Evolutionary conservation across 2,888 invertebrate species (phyloP).

Genomic region (Liodrosophila aerea): DNA sequence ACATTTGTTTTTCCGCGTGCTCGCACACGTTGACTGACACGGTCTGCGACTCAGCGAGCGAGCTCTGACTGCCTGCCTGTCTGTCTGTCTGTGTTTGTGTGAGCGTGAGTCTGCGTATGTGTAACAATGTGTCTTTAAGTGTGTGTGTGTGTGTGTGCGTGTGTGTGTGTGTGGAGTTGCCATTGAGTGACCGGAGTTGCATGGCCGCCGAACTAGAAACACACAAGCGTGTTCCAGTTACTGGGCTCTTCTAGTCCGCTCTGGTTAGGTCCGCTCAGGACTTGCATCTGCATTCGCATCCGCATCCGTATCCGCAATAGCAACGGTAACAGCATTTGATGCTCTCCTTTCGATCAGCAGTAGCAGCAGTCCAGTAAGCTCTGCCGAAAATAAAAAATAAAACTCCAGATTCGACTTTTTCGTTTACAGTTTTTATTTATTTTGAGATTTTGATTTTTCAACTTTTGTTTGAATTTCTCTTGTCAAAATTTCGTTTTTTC

Average conservation of each 20-base stretch:
- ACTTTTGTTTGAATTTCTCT: too few relatives aligned
- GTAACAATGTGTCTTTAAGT: constrained; percentile 23
- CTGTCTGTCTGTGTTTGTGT: constrained; percentile 18
- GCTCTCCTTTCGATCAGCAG: constrained; percentile 21
- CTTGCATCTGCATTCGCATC: constrained; percentile 7
- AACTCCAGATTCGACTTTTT: neutral
- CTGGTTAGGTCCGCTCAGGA: neutral
- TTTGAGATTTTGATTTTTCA: constrained; percentile 14
- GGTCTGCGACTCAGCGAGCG: constrained; percentile 62
- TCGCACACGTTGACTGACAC: constrained; percentile 81
- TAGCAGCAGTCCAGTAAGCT: constrained; percentile 36
- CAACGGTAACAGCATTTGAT: constrained; percentile 28
- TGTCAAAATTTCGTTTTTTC: neutral
- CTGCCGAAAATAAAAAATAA: neutral
- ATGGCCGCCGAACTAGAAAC: constrained; percentile 36
- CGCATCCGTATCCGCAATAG: constrained; percentile 5
- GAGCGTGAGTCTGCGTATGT: constrained; percentile 17
- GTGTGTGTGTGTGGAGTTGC: constrained; percentile 37
- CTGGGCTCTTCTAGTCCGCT: constrained; percentile 28
- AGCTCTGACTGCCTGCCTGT: constrained; percentile 51
- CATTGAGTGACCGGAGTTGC: constrained; percentile 55
- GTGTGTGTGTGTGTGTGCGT: constrained; percentile 15
- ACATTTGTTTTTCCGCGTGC: constrained; percentile 83
- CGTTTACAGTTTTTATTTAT: too few relatives aligned
- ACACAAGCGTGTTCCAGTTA: constrained; percentile 54